Base-by-base conservation (phyloP, 2,888 invertebrate genomes). In the Caenorhabditis plicata region DNA sequence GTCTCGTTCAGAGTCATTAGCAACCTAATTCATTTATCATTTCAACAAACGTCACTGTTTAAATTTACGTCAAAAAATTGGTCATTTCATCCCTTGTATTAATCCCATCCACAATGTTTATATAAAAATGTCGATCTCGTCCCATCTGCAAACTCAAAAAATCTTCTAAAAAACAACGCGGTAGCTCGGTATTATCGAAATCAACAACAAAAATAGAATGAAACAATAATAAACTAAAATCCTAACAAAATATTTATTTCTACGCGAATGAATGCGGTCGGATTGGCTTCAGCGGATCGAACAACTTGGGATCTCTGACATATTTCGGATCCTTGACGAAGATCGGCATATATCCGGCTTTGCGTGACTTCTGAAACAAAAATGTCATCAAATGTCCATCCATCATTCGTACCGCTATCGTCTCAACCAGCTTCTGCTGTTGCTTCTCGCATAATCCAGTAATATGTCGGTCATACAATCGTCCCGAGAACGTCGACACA, bases 401-500 rank as follows among this genome's bases (percentile, higher is more conserved):
- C 4, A 27, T 17, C 11, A 20, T 17, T 20, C 44, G 4, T 20
- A 57, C 53, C 26, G 64, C 45, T 26, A 64, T 64, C 5, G 58
- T 54, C 23, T 58, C 50, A 2, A 60, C 29, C 9, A 69, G 55
- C 36, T 67, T 68, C 17, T 74, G 60, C 38, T 79, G 74, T 45
- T 79, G 79, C 25, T 65, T 65, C 27, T 71, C 68, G 56, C 96
- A 98, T 36, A 98, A 85, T 0, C 96, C 92, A 4, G 96, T 98
- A 35, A 96, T 90, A 76, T 95, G 90, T 48, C 89, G 86, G 0
- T 90, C 91, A 81, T 94, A 96, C 61, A 94, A 87, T 67, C 88
- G 86, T 0, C 96, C 96, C 0, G 96, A 95, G 81, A 90, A 92
- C 0, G 91, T 89, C 27, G 95, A 96, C 79, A 95, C 90, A 82